These are phyloP conservation scores for Poecilia picta DNA, from an alignment of 2,797 vertebrate genomes.

Conservation along the genomic window DNA sequence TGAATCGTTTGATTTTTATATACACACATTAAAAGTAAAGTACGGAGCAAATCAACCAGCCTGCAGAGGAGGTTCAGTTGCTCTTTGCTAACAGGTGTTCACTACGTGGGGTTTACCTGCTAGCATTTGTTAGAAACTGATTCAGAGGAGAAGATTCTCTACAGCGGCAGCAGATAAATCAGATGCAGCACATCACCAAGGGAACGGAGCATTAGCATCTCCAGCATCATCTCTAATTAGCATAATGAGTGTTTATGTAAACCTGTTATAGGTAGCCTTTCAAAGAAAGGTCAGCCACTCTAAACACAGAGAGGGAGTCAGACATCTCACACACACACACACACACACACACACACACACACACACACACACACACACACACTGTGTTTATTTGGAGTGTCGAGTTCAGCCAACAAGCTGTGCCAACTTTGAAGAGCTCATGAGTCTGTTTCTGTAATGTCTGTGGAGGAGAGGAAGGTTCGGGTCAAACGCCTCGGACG, in stretches of 20 bases:
- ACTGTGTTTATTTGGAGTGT: not conserved
- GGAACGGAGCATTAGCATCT: conserved; percentile 40
- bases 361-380: not conserved
- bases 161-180: conserved; percentile 36
- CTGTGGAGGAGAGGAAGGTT: not conserved
- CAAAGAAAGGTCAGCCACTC: conserved; percentile 42
- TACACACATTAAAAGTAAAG: conserved; percentile 4
- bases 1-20: conserved; percentile 2
- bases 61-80: not conserved
- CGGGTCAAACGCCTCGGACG: not conserved
- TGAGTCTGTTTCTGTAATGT: not conserved
- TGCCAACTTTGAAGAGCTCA: not conserved
- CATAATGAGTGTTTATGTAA: conserved; percentile 62
- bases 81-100: not conserved
- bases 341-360: not conserved
- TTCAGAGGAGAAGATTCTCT: conserved; percentile 18
- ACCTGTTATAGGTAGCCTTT: conserved; percentile 37
- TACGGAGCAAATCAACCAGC: conserved; percentile 4
- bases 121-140: conserved; percentile 22
- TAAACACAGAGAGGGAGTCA: conserved; percentile 27
- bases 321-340: conserved; percentile 7
- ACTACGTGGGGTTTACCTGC: not conserved
- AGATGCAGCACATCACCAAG: conserved; percentile 18
- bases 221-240: conserved; percentile 57
- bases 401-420: conserved; percentile 17